phyloP scores from a whole-genome alignment of 2,888 invertebrate species.

The Byasa hedistus region DNA sequence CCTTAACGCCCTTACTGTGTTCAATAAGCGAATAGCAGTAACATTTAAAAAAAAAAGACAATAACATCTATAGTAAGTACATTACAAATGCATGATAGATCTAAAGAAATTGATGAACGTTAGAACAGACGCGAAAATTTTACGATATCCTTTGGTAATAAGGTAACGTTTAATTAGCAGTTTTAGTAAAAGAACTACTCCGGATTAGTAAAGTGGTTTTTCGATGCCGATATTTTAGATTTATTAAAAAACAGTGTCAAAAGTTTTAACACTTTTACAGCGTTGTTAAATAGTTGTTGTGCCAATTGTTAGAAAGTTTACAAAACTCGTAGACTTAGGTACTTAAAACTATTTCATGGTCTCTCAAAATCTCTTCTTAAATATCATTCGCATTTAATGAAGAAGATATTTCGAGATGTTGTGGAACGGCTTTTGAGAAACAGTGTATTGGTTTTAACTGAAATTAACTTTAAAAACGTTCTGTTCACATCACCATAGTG shows the following conservation, averaged over 20 bases:
- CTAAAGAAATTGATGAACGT: neutral
- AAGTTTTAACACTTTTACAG: too few species aligned
- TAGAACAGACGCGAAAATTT: neutral
- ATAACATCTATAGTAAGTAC: conserved; percentile 8
- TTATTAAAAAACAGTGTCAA: neutral
- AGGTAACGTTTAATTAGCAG: conserved; percentile 1
- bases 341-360: conserved; percentile 51
- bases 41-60: conserved; percentile 42
- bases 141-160: neutral
- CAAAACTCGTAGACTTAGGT: conserved; percentile 23
- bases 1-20: conserved; percentile 45
- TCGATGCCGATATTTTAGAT: conserved; percentile 10
- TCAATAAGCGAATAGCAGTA: conserved; percentile 42
- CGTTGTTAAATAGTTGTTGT: too few species aligned
- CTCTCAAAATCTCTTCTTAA: conserved; percentile 37
- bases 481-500: too few species aligned
- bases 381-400: conserved; percentile 22
- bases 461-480: neutral
- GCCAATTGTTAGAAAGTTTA: too few species aligned
- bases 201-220: neutral
- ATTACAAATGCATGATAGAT: too few species aligned
- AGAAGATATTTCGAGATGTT: conserved; percentile 33
- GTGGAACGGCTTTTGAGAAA: conserved; percentile 37
- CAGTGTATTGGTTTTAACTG: conserved; percentile 3
- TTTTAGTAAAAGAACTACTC: neutral